Base-by-base conservation (phyloP, 2,113 vertebrate genomes). In the Phalacrocorax carbo region DNA sequence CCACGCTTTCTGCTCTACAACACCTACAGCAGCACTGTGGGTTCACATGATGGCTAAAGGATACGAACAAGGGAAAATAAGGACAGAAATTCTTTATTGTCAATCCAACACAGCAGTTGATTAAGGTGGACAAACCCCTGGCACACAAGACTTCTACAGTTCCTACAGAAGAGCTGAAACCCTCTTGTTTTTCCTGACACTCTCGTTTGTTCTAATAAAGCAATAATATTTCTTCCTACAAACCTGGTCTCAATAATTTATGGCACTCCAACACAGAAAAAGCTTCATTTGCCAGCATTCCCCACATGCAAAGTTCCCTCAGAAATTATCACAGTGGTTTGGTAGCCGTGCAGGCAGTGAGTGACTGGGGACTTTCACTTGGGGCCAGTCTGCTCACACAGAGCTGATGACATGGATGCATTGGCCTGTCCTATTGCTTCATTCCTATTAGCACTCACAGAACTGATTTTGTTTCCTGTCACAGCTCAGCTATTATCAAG, bases 191-290 rank as follows among this genome's bases (percentile, higher is more conserved):
- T 82, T 48, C 27, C 38, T 72, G 48, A 61, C 5, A 5, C 19
- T 80, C 19, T 57, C 9, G 0, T 42, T 82, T 0, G 0, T 23
- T 40, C n/a, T 65, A 62, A 54, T 18, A 54, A 64, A 69, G 15
- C 2, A 3, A 29, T 29, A 71, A 32, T 25, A 61, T 23, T 52
- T 44, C 70, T 66, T 88, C 58, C 62, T 40, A 7, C 36, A 85
- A 84, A 79, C 22, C 27, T 61, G 30, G 5, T 51, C 58, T 88
- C 49, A 80, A 36, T 55, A 54, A 42, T 73, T 62, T 80, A 29
- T 40, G 30, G 22, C 55, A 34, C 42, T 79, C 65, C 34, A n/a
- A 36, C 10, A 13, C 4, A 52, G 38, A 64, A 65, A 88, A 57
- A 23, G 2, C 17, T 83, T 44, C 15, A 14, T 71, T 94, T 16